Evolutionary conservation across 2,888 invertebrate genomes (phyloP).

Genomic region (Tribolium freemani): DNA sequence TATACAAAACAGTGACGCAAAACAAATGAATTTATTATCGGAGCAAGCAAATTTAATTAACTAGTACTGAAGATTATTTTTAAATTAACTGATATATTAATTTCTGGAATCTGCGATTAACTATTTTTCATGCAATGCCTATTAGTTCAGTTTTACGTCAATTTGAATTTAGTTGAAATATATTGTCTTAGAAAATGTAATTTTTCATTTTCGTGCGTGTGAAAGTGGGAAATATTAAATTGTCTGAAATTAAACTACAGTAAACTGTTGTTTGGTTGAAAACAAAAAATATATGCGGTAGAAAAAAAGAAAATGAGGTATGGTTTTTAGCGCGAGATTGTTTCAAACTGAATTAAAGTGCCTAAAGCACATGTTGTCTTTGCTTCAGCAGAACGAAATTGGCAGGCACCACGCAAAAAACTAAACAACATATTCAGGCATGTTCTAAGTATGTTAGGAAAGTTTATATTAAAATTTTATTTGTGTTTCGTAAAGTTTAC

Average conservation of each 20-base stretch:
- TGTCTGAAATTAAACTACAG: not conserved
- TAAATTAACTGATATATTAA: not conserved
- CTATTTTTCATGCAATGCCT: no score
- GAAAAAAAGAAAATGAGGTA: not conserved
- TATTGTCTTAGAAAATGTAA: not conserved
- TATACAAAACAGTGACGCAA: not conserved
- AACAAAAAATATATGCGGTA: not conserved
- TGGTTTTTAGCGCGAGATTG: slow-evolving; percentile 13
- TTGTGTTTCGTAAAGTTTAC: slow-evolving; percentile 19
- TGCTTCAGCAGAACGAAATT: slow-evolving; percentile 15
- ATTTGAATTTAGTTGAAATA: not conserved
- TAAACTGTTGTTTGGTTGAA: not conserved
- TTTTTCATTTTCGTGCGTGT: not conserved
- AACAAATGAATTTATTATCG: slow-evolving; percentile 5
- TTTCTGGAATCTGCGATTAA: not conserved
- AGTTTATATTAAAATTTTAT: slow-evolving; percentile 31
- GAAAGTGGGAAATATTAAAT: not conserved
- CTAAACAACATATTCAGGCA: slow-evolving; percentile 21
- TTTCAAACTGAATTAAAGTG: slow-evolving; percentile 27
- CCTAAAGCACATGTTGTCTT: slow-evolving; percentile 26
- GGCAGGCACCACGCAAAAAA: slow-evolving; percentile 23
- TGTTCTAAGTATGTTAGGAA: slow-evolving; percentile 26
- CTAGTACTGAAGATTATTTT: not conserved
- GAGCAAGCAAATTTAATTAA: slow-evolving; percentile 17
- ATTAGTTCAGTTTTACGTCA: not conserved